A percentile compares a stretch with the other conserved stretches of the same genome.
These are phyloP conservation scores for Zelostemma sp. DNA, from an alignment of 1,140 invertebrate species.

Conservation along the genomic window DNA sequence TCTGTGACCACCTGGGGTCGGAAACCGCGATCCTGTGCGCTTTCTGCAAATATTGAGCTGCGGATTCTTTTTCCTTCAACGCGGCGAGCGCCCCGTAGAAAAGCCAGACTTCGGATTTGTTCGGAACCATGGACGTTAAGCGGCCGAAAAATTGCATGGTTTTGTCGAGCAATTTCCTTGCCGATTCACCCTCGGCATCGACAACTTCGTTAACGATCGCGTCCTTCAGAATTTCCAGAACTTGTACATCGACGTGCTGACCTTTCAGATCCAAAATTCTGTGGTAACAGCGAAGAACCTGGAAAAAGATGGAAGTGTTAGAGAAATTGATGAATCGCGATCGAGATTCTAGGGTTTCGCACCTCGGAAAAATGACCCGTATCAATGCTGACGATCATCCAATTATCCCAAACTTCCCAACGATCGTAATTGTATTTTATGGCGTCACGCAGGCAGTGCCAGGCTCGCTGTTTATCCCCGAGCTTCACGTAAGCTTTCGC, in stretches of 20 bases:
- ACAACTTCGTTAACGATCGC: constrained; percentile 77
- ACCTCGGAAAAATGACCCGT: constrained; percentile 80
- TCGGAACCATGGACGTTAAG: constrained; percentile 77
- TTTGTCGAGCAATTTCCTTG: constrained; percentile 74
- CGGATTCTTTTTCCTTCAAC: constrained; percentile 61
- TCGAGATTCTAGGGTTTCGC: constrained; percentile 3
- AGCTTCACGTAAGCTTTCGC: constrained; percentile 92
- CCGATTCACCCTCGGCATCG: constrained; percentile 72
- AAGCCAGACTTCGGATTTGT: constrained; percentile 81
- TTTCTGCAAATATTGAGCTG: constrained; percentile 74
- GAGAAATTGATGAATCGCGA: too few species aligned
- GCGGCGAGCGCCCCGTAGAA: constrained; percentile 80
- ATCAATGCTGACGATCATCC: constrained; percentile 85
- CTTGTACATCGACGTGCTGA: constrained; percentile 83
- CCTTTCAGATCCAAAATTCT: constrained; percentile 86
- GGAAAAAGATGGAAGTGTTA: constrained; percentile 29
- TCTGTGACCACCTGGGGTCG: constrained; percentile 76
- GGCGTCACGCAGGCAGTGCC: constrained; percentile 87
- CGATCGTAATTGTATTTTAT: constrained; percentile 94
- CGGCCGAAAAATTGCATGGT: constrained; percentile 84
- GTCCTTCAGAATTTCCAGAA: constrained; percentile 81
- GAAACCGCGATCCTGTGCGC: constrained; percentile 72
- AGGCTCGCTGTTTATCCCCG: constrained; percentile 88
- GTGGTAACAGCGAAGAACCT: constrained; percentile 87
- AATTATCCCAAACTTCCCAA: constrained; percentile 98